phyloP scores from a whole-genome alignment of 64 coral and sea anemone genomes.

The Montipora sp. region DNA sequence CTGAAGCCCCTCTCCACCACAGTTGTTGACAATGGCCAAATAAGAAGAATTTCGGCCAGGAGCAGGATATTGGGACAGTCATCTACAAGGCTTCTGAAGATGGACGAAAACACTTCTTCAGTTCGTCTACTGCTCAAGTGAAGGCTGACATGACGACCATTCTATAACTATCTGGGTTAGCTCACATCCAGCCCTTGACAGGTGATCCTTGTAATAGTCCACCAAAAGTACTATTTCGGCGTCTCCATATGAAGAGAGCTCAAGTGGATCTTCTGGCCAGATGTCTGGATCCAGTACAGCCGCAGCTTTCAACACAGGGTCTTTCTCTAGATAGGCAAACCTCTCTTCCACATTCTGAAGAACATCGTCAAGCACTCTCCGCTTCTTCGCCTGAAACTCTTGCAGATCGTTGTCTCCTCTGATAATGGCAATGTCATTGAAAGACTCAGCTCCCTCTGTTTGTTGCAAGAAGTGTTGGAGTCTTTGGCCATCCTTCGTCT shows the following conservation, averaged over 20 bases:
- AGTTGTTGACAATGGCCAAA: conserved; percentile 21
- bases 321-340: conserved; percentile 14
- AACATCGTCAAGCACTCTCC: conserved; percentile 9
- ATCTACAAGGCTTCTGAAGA: conserved; percentile 5
- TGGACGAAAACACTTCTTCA: conserved; percentile 1
- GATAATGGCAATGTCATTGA: conserved; percentile 24
- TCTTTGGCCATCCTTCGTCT: conserved; percentile 2
- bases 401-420: not conserved
- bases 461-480: conserved; percentile 12
- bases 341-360: conserved; percentile 11
- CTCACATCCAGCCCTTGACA: not conserved
- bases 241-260: not conserved
- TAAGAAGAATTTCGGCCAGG: conserved; percentile 9
- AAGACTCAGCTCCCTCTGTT: not conserved
- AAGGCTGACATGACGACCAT: conserved; percentile 8
- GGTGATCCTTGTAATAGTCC: not conserved
- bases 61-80: conserved; percentile 1
- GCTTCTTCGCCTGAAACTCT: conserved; percentile 8
- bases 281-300: conserved; percentile 25
- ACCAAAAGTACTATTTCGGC: not conserved
- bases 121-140: not conserved
- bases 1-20: conserved; percentile 32
- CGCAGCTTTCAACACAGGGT: conserved; percentile 15
- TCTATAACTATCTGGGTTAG: not conserved
- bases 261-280: not conserved